A percentile compares a stretch with the other conserved stretches of the same genome.
Conservation (phyloP, 2,113 vertebrate genomes). For the Scomber japonicus region DNA sequence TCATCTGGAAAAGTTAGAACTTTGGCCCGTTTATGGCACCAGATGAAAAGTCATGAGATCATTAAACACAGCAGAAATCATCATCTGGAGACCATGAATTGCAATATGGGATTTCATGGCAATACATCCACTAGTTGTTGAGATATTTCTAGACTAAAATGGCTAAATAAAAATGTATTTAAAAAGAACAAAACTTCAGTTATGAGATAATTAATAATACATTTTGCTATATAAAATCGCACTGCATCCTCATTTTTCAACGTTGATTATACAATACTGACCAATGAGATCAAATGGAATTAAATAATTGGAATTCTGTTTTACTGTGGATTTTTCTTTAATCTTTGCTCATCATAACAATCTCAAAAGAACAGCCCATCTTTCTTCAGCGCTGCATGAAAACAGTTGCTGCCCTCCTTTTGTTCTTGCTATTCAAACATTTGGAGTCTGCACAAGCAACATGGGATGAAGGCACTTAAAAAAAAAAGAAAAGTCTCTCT, state of each 20-base stretch:
- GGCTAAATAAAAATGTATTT: too few relatives aligned
- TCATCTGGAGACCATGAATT: too few relatives aligned
- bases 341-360: conserved; percentile 28
- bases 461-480: conserved; percentile 32
- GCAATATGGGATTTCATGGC: too few relatives aligned
- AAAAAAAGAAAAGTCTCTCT: conserved; percentile 20
- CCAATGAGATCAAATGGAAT: conserved; percentile 24
- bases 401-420: conserved; percentile 44
- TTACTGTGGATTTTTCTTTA: conserved; percentile 19
- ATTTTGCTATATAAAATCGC: background rate
- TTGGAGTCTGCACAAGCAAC: conserved; percentile 46
- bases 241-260: background rate
- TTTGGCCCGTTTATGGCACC: too few relatives aligned
- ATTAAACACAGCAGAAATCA: too few relatives aligned
- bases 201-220: too few relatives aligned
- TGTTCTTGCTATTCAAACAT: conserved; percentile 56
- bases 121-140: too few relatives aligned
- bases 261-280: background rate
- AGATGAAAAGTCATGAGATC: too few relatives aligned
- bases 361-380: conserved; percentile 13
- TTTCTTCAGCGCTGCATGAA: conserved; percentile 9
- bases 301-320: background rate
- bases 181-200: background rate
- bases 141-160: too few relatives aligned
- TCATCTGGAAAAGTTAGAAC: too few relatives aligned